Conservation (phyloP, 2,888 invertebrate species). For the Diogma glabrata region DNA sequence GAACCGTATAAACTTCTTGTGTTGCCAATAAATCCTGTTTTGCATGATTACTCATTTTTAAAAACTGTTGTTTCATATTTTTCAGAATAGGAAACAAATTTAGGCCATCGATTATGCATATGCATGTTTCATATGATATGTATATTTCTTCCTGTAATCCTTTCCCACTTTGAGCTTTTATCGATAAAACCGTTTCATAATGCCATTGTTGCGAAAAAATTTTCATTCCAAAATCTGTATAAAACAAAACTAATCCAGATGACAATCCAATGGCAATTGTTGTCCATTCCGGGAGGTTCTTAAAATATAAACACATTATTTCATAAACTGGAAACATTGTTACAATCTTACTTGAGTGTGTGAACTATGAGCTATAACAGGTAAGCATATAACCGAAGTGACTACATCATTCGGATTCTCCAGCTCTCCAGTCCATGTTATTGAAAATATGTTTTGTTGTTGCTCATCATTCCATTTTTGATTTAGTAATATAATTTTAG, state of each 20-base stretch:
- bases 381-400: constrained; percentile 39
- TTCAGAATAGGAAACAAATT: constrained; percentile 64
- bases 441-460: constrained; percentile 37
- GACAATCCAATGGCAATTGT: constrained; percentile 78
- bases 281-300: constrained; percentile 83
- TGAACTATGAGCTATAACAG: constrained; percentile 31
- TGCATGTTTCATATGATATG: constrained; percentile 49
- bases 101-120: constrained; percentile 60
- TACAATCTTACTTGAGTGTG: neutral
- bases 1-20: constrained; percentile 37
- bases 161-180: constrained; percentile 60
- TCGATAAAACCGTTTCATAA: constrained; percentile 60
- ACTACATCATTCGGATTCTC: constrained; percentile 40
- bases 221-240: constrained; percentile 75
- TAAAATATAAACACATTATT: too few relatives aligned
- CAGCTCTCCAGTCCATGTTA: constrained; percentile 45
- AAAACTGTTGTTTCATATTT: constrained; percentile 51
- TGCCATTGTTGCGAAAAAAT: constrained; percentile 76
- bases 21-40: neutral
- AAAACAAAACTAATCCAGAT: constrained; percentile 76
- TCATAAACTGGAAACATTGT: too few relatives aligned
- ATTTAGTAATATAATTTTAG: constrained; percentile 52
- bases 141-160: constrained; percentile 37
- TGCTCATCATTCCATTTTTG: constrained; percentile 46
- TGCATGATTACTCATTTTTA: neutral